A percentile compares a stretch with the other conserved stretches of the same genome.
Conservation (phyloP, 2,797 vertebrate genomes). For the Echeneis naucrates region DNA sequence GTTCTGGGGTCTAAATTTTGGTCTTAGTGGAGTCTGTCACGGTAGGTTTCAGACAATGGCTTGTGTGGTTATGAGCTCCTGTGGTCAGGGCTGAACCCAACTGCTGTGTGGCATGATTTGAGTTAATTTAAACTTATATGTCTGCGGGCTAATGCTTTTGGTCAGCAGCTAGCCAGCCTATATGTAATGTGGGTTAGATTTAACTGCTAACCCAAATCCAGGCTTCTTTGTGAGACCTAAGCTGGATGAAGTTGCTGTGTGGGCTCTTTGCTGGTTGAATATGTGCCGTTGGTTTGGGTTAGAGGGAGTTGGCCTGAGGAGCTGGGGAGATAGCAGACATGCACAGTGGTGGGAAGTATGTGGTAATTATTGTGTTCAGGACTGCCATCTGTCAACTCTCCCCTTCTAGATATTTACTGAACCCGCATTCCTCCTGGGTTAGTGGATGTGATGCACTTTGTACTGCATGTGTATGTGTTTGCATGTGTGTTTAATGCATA, state of each 20-base stretch:
- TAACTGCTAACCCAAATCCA: conserved; percentile 50
- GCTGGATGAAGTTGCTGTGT: conserved; percentile 62
- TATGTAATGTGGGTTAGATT: conserved; percentile 48
- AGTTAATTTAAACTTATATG: conserved; percentile 64
- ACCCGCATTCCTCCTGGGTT: conserved; percentile 78
- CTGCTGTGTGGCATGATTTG: conserved; percentile 61
- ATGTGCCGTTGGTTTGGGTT: conserved; percentile 60
- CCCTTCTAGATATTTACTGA: conserved; percentile 82
- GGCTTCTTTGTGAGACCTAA: conserved; percentile 51
- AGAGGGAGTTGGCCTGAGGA: conserved; percentile 68
- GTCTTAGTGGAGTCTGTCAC: conserved; percentile 78
- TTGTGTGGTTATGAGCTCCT: conserved; percentile 63
- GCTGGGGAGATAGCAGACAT: conserved; percentile 78
- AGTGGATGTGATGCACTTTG: conserved; percentile 73
- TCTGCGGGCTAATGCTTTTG: conserved; percentile 61
- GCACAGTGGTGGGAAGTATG: conserved; percentile 83
- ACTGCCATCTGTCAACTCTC: conserved; percentile 84
- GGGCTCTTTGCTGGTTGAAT: conserved; percentile 62
- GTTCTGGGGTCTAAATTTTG: conserved; percentile 62
- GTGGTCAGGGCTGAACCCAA: conserved; percentile 54
- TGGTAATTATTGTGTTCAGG: conserved; percentile 86
- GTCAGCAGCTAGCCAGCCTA: conserved; percentile 52
- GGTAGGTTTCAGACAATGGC: conserved; percentile 75
- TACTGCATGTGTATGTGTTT: conserved; percentile 41
- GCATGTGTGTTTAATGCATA: conserved; percentile 50